Percentiles rank a stretch among this genome's conserved stretches.
Conservation (phyloP, 2,888 invertebrate genomes). For the Leucophenga montana region DNA sequence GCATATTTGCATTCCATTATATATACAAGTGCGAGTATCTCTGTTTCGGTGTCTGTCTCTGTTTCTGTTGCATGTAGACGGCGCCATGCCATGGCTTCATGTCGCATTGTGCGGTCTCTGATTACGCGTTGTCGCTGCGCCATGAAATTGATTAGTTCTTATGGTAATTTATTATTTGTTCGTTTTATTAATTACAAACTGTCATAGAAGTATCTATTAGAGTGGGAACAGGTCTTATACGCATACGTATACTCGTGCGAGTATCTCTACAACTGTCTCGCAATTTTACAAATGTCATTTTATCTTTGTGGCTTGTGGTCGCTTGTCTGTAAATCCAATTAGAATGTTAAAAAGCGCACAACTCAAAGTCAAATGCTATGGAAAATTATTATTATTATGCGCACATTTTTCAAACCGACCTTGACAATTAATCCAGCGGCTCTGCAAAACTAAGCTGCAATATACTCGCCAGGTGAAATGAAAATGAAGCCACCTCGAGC, state of each 20-base stretch:
- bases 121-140: not conserved
- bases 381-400: not conserved
- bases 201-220: not conserved
- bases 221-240: no score
- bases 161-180: slow-evolving; percentile 4
- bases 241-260: no score
- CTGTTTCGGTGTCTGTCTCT: not conserved
- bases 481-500: not conserved
- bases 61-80: not conserved
- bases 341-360: no score
- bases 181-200: slow-evolving; percentile 22
- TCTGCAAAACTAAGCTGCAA: not conserved
- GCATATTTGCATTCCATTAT: no score
- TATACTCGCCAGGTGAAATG: not conserved
- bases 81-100: not conserved
- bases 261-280: not conserved
- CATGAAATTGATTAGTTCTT: slow-evolving; percentile 7
- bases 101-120: slow-evolving; percentile 5
- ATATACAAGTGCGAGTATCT: no score
- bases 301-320: not conserved
- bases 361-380: no score
- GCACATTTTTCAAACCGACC: not conserved
- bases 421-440: not conserved
- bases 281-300: no score
- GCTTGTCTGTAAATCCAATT: not conserved